A percentile compares a stretch with the other conserved stretches of the same genome.
phyloP scores from a whole-genome alignment of 1,140 invertebrate genomes.

The Heliconius congener region DNA sequence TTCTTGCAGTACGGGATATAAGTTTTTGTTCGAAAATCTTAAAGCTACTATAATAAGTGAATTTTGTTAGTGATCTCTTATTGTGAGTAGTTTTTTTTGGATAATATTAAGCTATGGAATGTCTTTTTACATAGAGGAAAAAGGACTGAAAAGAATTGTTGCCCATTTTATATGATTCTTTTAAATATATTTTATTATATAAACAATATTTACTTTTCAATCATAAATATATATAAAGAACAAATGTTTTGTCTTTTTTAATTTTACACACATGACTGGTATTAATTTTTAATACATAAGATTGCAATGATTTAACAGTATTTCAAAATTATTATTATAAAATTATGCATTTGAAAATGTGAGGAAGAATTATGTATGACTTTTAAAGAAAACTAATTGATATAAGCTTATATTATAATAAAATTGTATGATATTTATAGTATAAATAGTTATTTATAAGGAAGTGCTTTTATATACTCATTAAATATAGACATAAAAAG shows the following conservation, averaged over 20 bases:
- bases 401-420: neutral
- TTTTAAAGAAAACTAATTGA: neutral
- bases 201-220: no score
- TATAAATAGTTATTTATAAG: neutral
- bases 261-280: neutral
- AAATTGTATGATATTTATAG: neutral
- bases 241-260: neutral
- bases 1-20: no score
- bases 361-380: neutral
- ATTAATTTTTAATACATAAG: neutral
- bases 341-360: neutral
- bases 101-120: no score
- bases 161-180: no score
- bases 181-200: no score
- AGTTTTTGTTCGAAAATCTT: no score
- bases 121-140: no score
- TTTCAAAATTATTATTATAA: neutral
- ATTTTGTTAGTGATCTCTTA: no score
- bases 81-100: no score
- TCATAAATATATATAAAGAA: no score
- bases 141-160: no score
- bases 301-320: neutral
- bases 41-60: no score
- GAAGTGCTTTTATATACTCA: neutral
- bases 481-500: neutral